Conservation (phyloP, 1,140 invertebrate genomes). For the Diploscapter pachys region DNA sequence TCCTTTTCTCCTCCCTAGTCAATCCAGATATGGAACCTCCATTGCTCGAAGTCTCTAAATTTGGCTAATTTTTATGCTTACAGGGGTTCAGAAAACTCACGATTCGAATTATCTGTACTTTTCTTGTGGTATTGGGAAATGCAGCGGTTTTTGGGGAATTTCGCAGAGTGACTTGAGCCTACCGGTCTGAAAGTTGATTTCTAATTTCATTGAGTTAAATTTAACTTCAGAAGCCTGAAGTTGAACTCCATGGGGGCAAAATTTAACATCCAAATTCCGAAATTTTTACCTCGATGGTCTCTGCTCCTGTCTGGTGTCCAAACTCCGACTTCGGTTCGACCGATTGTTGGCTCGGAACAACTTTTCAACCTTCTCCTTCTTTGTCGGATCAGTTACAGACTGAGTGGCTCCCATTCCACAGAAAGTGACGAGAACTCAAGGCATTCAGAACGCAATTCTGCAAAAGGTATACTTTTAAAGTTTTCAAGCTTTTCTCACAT, state of each 20-base stretch:
- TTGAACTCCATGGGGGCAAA: no score
- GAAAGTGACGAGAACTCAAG: no score
- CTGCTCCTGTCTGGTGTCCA: conserved; percentile 4
- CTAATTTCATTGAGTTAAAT: conserved; percentile 3
- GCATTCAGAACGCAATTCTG: no score
- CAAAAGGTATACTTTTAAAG: no score
- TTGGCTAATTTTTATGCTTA: conserved; percentile 17
- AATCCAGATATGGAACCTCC: conserved; percentile 29
- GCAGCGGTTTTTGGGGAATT: conserved; percentile 20
- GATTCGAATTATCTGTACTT: neutral
- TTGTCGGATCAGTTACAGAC: no score
- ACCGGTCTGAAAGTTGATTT: conserved; percentile 16
- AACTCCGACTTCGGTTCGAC: conserved; percentile 26
- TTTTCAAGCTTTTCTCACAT: no score
- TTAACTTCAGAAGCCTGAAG: no score
- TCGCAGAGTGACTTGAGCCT: conserved; percentile 21
- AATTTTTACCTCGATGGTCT: no score
- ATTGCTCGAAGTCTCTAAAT: conserved; percentile 3
- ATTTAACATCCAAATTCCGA: no score
- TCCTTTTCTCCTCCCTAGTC: conserved; percentile 27
- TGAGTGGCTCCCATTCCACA: no score
- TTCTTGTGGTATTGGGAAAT: conserved; percentile 2
- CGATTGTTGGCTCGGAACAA: conserved; percentile 27
- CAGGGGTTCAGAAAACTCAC: conserved; percentile 1
- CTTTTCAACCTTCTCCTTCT: conserved; percentile 20